These are phyloP conservation scores for Diorhabda elongata DNA, from an alignment of 1,140 invertebrate species.

Conservation along the genomic window DNA sequence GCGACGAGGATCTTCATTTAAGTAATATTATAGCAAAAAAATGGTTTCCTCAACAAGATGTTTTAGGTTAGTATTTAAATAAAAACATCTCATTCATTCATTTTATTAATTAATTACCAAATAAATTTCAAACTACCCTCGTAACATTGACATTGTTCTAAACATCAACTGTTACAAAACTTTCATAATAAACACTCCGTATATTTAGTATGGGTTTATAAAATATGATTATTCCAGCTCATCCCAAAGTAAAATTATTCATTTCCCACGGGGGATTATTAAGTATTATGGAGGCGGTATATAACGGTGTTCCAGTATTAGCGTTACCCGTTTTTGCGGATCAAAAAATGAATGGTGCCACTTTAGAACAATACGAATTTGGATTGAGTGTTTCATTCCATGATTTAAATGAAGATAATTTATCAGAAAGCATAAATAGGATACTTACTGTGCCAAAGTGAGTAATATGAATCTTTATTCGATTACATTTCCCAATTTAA, in stretches of 20 bases:
- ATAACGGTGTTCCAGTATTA: slow-evolving; percentile 50
- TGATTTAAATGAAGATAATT: slow-evolving; percentile 18
- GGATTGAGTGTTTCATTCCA: slow-evolving; percentile 15
- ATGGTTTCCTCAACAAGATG: slow-evolving; percentile 69
- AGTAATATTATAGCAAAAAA: slow-evolving; percentile 59
- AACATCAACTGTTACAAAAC: too few species aligned
- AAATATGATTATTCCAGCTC: slow-evolving; percentile 20
- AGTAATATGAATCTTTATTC: not conserved
- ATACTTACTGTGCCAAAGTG: slow-evolving; percentile 23
- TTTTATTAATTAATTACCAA: too few species aligned
- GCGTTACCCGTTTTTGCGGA: slow-evolving; percentile 40
- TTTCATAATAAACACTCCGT: too few species aligned
- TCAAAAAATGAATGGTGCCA: slow-evolving; percentile 36
- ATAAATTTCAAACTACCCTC: too few species aligned
- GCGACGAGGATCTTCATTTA: slow-evolving; percentile 52
- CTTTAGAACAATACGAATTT: slow-evolving; percentile 25
- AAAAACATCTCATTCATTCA: too few species aligned
- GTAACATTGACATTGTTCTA: too few species aligned
- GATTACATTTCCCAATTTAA: too few species aligned
- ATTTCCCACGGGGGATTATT: slow-evolving; percentile 26
- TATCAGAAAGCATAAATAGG: slow-evolving; percentile 18
- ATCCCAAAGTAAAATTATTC: slow-evolving; percentile 29
- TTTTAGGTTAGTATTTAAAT: slow-evolving; percentile 51
- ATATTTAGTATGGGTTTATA: too few species aligned
- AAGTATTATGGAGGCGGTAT: slow-evolving; percentile 45